Conservation (phyloP, 2,113 vertebrate species). For the Ptyas mucosa region DNA sequence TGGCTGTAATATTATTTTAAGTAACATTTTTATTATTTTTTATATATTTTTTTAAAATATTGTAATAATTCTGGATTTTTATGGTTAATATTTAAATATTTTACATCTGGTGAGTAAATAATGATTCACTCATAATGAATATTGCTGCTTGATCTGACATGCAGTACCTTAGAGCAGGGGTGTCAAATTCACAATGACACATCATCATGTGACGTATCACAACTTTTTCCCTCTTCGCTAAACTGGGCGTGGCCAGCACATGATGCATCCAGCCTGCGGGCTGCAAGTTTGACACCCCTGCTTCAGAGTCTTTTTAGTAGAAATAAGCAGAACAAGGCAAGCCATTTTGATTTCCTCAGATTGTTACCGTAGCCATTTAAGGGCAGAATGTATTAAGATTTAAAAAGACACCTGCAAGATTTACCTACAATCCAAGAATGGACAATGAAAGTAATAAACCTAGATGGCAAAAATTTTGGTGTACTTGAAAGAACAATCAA, state of each 20-base stretch:
- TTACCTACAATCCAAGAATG: too few species aligned
- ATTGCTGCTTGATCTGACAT: neutral
- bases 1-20: neutral
- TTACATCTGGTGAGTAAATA: neutral
- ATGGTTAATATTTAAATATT: neutral
- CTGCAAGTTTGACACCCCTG: too few species aligned
- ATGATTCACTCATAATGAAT: neutral
- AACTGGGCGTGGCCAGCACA: too few species aligned
- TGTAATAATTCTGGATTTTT: neutral
- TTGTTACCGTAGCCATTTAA: neutral
- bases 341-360: neutral
- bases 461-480: too few species aligned
- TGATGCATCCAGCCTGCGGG: too few species aligned
- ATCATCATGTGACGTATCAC: too few species aligned
- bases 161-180: neutral
- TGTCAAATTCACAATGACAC: too few species aligned
- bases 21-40: too few species aligned
- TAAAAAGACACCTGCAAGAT: neutral
- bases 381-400: neutral
- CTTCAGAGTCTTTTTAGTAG: neutral
- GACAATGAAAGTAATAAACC: too few species aligned
- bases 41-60: too few species aligned
- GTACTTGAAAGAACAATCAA: too few species aligned
- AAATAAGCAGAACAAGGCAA: neutral
- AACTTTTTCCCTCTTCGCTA: too few species aligned